phyloP scores from a whole-genome alignment of 2,888 invertebrate genomes.

The Metopia argyrocephala region DNA sequence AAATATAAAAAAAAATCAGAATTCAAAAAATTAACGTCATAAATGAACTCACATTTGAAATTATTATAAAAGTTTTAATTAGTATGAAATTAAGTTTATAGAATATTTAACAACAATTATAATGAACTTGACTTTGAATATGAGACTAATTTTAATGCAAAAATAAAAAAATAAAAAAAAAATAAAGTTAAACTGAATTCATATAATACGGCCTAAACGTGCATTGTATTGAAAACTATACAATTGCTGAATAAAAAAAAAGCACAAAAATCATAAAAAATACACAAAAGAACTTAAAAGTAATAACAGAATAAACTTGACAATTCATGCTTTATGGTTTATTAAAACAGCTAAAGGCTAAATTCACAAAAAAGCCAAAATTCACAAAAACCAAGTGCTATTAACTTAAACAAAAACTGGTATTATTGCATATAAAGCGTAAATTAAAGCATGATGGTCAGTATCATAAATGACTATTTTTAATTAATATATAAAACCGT shows the following conservation, averaged over 20 bases:
- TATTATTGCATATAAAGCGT: not conserved
- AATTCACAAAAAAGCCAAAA: not conserved
- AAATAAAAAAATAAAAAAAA: not conserved
- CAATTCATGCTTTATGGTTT: not conserved
- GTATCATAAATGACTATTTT: not conserved
- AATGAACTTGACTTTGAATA: conserved; percentile 45
- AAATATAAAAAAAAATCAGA: too few relatives aligned
- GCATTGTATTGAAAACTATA: not conserved
- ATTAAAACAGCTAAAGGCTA: conserved; percentile 22
- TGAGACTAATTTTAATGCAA: not conserved
- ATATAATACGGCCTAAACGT: conserved; percentile 2
- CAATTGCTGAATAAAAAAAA: not conserved
- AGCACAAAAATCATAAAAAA: too few relatives aligned
- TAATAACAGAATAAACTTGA: not conserved
- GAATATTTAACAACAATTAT: conserved; percentile 6
- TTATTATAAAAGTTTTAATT: conserved; percentile 41
- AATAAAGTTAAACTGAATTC: not conserved
- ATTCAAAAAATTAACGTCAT: too few relatives aligned
- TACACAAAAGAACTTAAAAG: too few relatives aligned
- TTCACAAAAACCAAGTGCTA: not conserved
- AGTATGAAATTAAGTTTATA: conserved; percentile 39
- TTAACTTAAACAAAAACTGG: not conserved
- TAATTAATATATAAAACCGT: conserved; percentile 4
- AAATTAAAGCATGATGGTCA: conserved; percentile 20
- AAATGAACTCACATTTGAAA: too few relatives aligned